These are phyloP conservation scores for Theonella swinhoei DNA, from an alignment of 37 sponge, comb jelly and placozoan genomes.

Conservation along the genomic window DNA sequence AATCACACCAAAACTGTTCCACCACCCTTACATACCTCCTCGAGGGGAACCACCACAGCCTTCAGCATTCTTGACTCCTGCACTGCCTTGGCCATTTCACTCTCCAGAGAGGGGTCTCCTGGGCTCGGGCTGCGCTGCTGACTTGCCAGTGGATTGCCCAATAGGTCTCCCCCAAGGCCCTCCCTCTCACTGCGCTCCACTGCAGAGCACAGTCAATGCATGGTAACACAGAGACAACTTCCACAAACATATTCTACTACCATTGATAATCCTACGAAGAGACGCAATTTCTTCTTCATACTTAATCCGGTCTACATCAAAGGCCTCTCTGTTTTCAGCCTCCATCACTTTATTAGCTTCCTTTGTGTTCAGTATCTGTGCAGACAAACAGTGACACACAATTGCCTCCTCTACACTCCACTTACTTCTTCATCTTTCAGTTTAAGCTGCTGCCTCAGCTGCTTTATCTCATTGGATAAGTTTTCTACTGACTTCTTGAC, in stretches of 20 bases:
- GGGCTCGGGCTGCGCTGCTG: background rate
- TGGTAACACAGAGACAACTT: background rate
- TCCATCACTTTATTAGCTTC: background rate
- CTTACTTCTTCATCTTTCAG: constrained; percentile 39
- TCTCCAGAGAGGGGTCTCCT: constrained; percentile 14
- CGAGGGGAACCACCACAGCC: constrained; percentile 72
- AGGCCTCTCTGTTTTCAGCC: constrained; percentile 27
- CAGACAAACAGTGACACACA: background rate
- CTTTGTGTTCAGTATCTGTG: background rate
- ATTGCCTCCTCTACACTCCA: background rate
- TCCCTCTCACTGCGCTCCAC: background rate
- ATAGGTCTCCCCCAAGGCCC: background rate
- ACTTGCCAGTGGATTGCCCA: background rate
- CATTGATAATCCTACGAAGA: constrained; percentile 43
- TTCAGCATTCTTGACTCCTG: constrained; percentile 57
- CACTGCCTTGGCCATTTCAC: constrained; percentile 49
- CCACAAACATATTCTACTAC: constrained; percentile 1
- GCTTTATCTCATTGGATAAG: background rate
- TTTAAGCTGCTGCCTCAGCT: constrained; percentile 7
- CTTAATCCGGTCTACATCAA: constrained; percentile 61
- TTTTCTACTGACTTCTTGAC: background rate
- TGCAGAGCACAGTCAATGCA: no score
- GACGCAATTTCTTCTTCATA: constrained; percentile 73
- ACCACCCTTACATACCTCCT: constrained; percentile 39
- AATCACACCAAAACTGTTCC: constrained; percentile 1